A percentile compares a stretch with the other conserved stretches of the same genome.
These are phyloP conservation scores for Mamestra configurata DNA, from an alignment of 1,140 invertebrate genomes.

Conservation along the genomic window DNA sequence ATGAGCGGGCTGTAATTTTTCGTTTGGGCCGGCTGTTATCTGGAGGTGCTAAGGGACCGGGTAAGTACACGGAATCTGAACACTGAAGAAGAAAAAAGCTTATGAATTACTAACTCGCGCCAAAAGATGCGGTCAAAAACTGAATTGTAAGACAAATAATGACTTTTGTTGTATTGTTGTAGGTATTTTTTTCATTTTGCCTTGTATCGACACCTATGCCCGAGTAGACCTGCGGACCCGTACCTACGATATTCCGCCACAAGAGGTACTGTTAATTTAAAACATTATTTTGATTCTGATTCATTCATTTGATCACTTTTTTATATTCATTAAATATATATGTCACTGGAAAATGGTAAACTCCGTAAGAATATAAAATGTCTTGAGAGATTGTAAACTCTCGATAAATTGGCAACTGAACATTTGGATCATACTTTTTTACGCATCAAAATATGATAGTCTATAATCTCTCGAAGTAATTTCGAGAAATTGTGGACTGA, in stretches of 20 bases:
- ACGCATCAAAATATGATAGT: too few species aligned
- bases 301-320: too few species aligned
- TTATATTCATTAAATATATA: too few species aligned
- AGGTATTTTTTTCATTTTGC: slow-evolving; percentile 98
- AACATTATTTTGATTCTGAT: not conserved
- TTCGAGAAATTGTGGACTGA: too few species aligned
- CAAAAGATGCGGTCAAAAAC: too few species aligned
- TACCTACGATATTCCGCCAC: slow-evolving; percentile 98
- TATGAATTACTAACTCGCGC: not conserved
- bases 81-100: not conserved
- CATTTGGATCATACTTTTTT: too few species aligned
- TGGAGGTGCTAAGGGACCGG: slow-evolving; percentile 97
- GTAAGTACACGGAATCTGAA: slow-evolving; percentile 86
- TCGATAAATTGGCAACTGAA: too few species aligned
- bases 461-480: too few species aligned
- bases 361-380: too few species aligned
- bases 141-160: too few species aligned
- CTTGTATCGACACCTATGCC: slow-evolving; percentile 97
- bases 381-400: too few species aligned
- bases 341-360: too few species aligned
- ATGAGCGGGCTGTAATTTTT: slow-evolving; percentile 97
- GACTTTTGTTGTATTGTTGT: slow-evolving; percentile 65
- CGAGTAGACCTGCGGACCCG: slow-evolving; percentile 96
- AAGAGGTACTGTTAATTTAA: slow-evolving; percentile 92
- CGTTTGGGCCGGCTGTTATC: slow-evolving; percentile 94